Evolutionary conservation across 2,113 vertebrate species (phyloP).

Genomic region (Chionis minor): DNA sequence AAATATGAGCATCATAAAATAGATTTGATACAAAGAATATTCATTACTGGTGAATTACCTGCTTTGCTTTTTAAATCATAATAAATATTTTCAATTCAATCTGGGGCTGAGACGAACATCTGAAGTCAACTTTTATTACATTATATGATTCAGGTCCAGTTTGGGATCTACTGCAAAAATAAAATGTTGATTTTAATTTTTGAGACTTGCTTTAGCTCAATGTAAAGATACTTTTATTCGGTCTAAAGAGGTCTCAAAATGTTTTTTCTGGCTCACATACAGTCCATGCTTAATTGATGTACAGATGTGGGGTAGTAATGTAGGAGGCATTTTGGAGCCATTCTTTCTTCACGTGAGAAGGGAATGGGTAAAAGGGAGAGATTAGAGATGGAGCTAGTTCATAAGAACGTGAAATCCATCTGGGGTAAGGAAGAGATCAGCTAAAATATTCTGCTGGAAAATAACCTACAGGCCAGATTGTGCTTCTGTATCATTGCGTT

Average conservation of each 20-base stretch:
- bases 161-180: slow-evolving; percentile 47
- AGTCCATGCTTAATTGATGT: slow-evolving; percentile 38
- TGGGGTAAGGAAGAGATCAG: background rate
- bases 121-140: background rate
- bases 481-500: background rate
- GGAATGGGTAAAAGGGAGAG: slow-evolving; percentile 1
- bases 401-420: background rate
- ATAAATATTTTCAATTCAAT: background rate
- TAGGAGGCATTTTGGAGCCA: background rate
- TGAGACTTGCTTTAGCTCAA: slow-evolving; percentile 20
- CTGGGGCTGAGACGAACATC: background rate
- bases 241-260: slow-evolving; percentile 23
- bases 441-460: background rate
- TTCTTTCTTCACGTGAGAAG: background rate
- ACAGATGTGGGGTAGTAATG: background rate
- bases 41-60: background rate
- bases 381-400: background rate
- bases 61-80: background rate
- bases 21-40: background rate
- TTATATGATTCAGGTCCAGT: background rate
- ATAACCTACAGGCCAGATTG: background rate
- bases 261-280: slow-evolving; percentile 44
- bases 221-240: slow-evolving; percentile 56
- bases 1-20: background rate
- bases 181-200: slow-evolving; percentile 16